Conservation (phyloP, 2,113 vertebrate genomes). For the Hypomesus transpacificus region DNA sequence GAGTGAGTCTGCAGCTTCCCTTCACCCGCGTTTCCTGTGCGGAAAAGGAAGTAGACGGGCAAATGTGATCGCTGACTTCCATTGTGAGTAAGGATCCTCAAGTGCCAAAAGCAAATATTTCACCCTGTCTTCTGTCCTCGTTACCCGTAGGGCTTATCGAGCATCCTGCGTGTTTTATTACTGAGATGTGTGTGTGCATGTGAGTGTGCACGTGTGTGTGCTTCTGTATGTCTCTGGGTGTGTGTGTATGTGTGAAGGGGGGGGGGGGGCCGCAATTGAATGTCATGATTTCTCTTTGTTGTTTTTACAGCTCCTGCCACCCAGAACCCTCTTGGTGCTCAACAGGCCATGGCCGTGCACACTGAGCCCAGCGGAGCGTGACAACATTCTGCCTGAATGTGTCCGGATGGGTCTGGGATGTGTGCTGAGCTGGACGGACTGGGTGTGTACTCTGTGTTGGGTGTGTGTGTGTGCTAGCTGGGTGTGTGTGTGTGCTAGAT, state of each 20-base stretch:
- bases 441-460: conserved; percentile 5
- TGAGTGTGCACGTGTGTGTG: no score
- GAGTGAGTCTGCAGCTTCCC: conserved; percentile 16
- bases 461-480: no score
- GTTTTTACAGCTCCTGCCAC: conserved; percentile 51
- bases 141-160: conserved; percentile 36
- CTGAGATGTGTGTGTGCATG: conserved; percentile 7
- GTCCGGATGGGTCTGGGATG: conserved; percentile 46
- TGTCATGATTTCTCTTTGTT: conserved; percentile 13
- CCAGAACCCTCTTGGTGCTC: conserved; percentile 60
- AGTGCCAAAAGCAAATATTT: conserved; percentile 18
- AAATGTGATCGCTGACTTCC: conserved; percentile 10
- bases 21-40: conserved; percentile 16
- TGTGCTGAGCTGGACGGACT: conserved; percentile 26
- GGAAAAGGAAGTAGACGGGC: conserved; percentile 16
- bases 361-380: conserved; percentile 59
- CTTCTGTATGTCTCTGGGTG: no score
- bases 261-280: conserved; percentile 25
- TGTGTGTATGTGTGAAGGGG: background rate
- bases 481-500: no score
- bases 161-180: conserved; percentile 28
- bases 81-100: background rate
- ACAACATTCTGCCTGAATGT: conserved; percentile 58
- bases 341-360: conserved; percentile 60
- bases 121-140: conserved; percentile 33